phyloP scores from a whole-genome alignment of 2,888 invertebrate species.

The Cryptophagus acutangulus region DNA sequence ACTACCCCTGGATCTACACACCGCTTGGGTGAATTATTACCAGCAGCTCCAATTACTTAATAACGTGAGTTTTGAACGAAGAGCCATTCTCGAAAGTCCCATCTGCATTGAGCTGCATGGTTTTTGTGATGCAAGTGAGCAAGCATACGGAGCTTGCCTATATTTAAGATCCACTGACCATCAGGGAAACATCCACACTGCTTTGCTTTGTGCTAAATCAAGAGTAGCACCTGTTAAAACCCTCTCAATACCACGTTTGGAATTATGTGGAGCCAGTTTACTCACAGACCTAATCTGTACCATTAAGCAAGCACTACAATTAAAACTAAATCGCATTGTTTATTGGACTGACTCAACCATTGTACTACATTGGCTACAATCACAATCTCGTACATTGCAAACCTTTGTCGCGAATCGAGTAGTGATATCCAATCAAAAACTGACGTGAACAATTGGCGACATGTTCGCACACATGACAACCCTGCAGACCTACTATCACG shows the following conservation, averaged over 20 bases:
- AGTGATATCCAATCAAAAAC: no score
- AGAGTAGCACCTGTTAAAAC: constrained; percentile 31
- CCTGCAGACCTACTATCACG: no score
- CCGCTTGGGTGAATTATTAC: constrained; percentile 1
- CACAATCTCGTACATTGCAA: constrained; percentile 18
- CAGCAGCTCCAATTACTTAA: no score
- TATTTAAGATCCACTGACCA: constrained; percentile 14
- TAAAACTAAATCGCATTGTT: constrained; percentile 7
- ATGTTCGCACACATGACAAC: no score
- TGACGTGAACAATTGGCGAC: no score
- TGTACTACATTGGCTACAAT: constrained; percentile 10
- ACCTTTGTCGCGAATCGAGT: constrained; percentile 28
- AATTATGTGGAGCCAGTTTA: constrained; percentile 28
- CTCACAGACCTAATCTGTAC: constrained; percentile 18
- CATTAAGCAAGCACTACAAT: constrained; percentile 4
- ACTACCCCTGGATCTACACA: no score
- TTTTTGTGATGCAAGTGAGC: constrained; percentile 23
- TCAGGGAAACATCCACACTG: constrained; percentile 6
- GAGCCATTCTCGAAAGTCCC: neutral
- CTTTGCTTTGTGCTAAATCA: constrained; percentile 29
- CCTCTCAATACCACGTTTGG: constrained; percentile 26
- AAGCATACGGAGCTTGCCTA: constrained; percentile 20
- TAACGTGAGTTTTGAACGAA: constrained; percentile 11
- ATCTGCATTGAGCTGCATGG: constrained; percentile 17
- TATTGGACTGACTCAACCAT: constrained; percentile 31